Base-by-base conservation (phyloP, 2,888 invertebrate genomes). In the Hirtodrosophila trivittata region DNA sequence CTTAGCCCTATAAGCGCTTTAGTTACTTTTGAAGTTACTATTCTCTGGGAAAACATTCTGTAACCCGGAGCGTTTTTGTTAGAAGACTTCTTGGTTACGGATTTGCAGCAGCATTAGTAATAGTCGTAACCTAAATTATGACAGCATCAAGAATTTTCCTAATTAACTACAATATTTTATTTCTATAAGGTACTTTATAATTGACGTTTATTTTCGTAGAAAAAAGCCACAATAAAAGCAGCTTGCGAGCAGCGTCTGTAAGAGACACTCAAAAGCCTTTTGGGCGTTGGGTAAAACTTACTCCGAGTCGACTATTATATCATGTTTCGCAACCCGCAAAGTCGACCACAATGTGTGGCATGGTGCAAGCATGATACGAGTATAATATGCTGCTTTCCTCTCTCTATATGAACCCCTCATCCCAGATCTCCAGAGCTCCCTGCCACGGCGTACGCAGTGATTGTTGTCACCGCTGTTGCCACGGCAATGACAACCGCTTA, bases 281-380 rank as follows among this genome's bases (percentile, higher is more conserved):
- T 8, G 7, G 28, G 7, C n/a, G 50, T 32, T 33, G 43, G 1
- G 41, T 25, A 33, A 18, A 46, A 43, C 46, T 50, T 42, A 42
- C 33, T 59, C 25, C 32, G 37, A 28, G 50, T 57, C 50, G 66
- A 45, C 77, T 37, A 60, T 57, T 49, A 59, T 86, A 86, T 77
- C 86, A 47, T 60, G 62, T 77, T 71, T 56, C 86, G 41, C 25
- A 46, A 43, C 57, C 82, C 75, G 47, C 68, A 38, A 62, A 39
- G 59, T 56, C 58, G 56, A 75, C 76, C 81, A 58, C 84, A 86
- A 60, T 78, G 80, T 77, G 86, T 62, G 86, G 75, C 63, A 59
- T 69, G 78, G 46, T 43, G 51, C 41, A 56, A 38, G 45, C 32
- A 43, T 56, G 75, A 75, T 69, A 63, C 52, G 55, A 45, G 43